Evolutionary conservation across 2,888 invertebrate species (phyloP), one percentile per base, ranked within the genome.

Genomic region (Hydropsyche betteni): DNA sequence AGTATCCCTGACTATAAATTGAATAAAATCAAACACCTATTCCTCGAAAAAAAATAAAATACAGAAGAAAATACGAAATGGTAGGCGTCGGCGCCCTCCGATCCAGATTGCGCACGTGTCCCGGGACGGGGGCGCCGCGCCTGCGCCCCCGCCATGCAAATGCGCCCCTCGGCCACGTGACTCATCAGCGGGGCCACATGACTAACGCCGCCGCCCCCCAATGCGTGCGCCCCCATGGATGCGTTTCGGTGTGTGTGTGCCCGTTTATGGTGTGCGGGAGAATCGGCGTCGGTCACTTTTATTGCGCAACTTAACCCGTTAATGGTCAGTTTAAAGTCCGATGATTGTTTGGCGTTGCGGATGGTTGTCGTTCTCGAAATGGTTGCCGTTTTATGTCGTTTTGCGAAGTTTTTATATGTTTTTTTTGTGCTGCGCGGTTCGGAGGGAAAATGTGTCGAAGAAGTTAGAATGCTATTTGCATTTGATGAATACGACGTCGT

Each of bases 121-220:
- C 16, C 38, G 70, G 72, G 36, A 24, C 44, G 76, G 74, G 61
- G 71, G 69, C 74, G 58, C 58, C 64, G 51, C 50, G 50, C 50
- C 69, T 50, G 50, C 61, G 73, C 58, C 50, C 74, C 53, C 69
- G 34, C 55, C 74, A 75, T 77, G 77, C 76, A 70, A 75, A 77
- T 74, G 74, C 75, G 34, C 53, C 33, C 76, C 72, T 44, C 44
- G 44, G 69, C 64, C 74, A 69, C 64, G 73, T 61, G 73, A 73
- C 55, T 73, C 73, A 73, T 61, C 52, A 69, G 24, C 34, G 16
- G 74, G 36, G 73, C 24, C 73, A 52, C 51, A 52, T 64, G 51
- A 50, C 68, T 74, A 55, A 12, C 74, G 61, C 55, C 64, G 14
- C 53, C 74, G 64, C 24, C 70, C 61, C 74, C 51, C 69, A 24